Base-by-base conservation (phyloP, 2,113 vertebrate genomes). In the Procavia capensis region DNA sequence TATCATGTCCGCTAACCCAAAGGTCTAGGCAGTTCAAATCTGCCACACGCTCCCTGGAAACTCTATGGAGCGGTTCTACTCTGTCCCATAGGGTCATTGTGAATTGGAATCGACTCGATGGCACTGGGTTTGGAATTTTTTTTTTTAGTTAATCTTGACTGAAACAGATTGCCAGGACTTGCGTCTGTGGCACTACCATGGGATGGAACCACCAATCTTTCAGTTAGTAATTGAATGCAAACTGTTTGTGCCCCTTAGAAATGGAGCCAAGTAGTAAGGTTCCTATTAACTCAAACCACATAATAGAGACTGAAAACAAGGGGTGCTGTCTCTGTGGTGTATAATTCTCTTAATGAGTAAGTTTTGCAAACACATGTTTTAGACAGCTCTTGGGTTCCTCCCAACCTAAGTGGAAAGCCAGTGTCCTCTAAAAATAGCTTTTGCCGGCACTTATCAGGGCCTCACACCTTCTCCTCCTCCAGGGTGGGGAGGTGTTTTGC, bases 381-480 rank as follows among this genome's bases (percentile, higher is more conserved):
- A 43, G 64, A n/a, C 43, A n/a, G 75, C 89, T 50, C 63, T 70
- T 50, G 72, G 64, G 61, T 85, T 90, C 68, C 86, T 89, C 43
- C 68, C 50, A 90, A 92, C 61, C 89, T n/a, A 27, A 95, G 75
- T 76, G 39, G 74, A 85, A 91, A 96, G 94, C 79, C 64, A 70
- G 85, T n/a, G 86, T 31, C 50, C n/a, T 96, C 95, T 93, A 97
- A 95, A 97, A 94, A 97, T 97, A 97, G 89, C 91, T 78, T 81
- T 68, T 39, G 0, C 95, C 95, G 92, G 80, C 78, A 89, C 96
- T 97, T 97, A 97, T 97, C 97, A 94, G 93, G 54, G 91, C 59
- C 89, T 93, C 63, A 61, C 97, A 97, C 96, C 94, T 97, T 97
- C 70, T 91, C 86, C 78, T 88, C 22, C 45, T 75, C 61, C 88